Base-by-base conservation (phyloP, 37 sponge, comb jelly and placozoan genomes). In the Halisarca cf. caerulea region DNA sequence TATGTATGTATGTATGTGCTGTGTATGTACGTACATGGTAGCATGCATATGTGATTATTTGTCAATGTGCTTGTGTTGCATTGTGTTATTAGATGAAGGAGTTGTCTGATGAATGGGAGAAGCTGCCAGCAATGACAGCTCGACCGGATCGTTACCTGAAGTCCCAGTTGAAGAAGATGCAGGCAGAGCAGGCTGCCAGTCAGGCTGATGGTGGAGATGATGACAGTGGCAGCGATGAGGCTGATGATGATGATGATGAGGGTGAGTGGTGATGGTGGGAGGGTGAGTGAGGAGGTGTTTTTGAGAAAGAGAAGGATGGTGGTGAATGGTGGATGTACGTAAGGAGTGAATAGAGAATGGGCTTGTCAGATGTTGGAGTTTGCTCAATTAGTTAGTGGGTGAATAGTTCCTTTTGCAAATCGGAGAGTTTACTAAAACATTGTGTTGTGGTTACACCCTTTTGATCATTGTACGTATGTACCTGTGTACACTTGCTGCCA, bases 91-190 rank as follows among this genome's bases (percentile, higher is more conserved):
- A 95, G 93, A 59, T 97, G 91, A 97, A 97, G 78, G 98, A 97
- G 74, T 53, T 97, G n/a, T 93, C 92, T 39, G 98, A 88, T 1
- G 94, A 91, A 83, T 95, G 91, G 89, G 78, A 36, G 11, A 91
- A 92, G 66, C 27, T 95, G 21, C 66, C 87, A 24, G 86, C 59
- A 0, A 89, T 59, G 28, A 62, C 80, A 6, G 85, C 94, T 11
- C 40, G 38, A 32, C 98, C 98, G 35, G 68, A 88, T 0, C 86
- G 95, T 7, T 81, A 73, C 54, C 78, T 91, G 51, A 79, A 95
- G 27, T 95, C 98, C 8, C 83, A 95, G 77, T 91, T 95, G 60
- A 58, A 68, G 15, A 61, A 73, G 18, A 4, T 36, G 44, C 42
- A 15, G 3, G 25, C 72, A 8, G 73, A 57, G 30, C 7, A 73